Percentiles rank a stretch among this genome's conserved stretches.
These are phyloP conservation scores for Idris sp. DNA, from an alignment of 1,140 invertebrate genomes.

Conservation along the genomic window DNA sequence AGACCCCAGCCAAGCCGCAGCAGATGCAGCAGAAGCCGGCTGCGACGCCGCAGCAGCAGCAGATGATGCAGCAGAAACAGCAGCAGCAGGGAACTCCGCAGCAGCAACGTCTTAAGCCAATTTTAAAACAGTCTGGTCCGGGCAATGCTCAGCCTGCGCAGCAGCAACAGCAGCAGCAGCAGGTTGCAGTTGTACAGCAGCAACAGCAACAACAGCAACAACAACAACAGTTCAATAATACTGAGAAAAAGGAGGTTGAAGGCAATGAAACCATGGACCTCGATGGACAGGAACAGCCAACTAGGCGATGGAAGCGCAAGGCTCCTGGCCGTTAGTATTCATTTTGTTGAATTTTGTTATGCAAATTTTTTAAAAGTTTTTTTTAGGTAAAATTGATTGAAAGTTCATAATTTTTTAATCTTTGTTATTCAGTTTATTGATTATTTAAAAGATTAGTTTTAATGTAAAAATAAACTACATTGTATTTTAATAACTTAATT, in stretches of 20 bases:
- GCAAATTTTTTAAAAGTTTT: too few relatives aligned
- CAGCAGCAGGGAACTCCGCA: slow-evolving; percentile 48
- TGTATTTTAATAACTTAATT: too few relatives aligned
- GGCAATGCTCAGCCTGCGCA: neutral
- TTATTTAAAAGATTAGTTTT: too few relatives aligned
- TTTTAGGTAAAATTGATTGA: too few relatives aligned
- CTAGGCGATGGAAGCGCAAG: slow-evolving; percentile 70
- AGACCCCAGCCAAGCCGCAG: slow-evolving; percentile 7
- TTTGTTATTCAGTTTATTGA: too few relatives aligned
- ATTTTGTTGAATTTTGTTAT: too few relatives aligned
- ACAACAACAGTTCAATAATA: too few relatives aligned
- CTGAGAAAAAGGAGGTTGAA: too few relatives aligned
- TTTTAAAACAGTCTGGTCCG: slow-evolving; percentile 65
- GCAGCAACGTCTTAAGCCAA: slow-evolving; percentile 70
- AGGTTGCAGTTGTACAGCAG: neutral
- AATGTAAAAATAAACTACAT: too few relatives aligned
- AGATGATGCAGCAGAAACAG: slow-evolving; percentile 44
- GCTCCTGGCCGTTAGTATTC: slow-evolving; percentile 71
- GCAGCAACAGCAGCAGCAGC: slow-evolving; percentile 7
- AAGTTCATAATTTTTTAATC: too few relatives aligned
- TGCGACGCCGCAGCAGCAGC: slow-evolving; percentile 48
- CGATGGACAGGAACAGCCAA: slow-evolving; percentile 63
- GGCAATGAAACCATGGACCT: too few relatives aligned
- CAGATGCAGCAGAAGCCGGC: slow-evolving; percentile 7
- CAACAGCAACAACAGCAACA: too few relatives aligned